Evolutionary conservation across 2,888 invertebrate genomes (phyloP).

Genomic region (Dromius quadrimaculatus): DNA sequence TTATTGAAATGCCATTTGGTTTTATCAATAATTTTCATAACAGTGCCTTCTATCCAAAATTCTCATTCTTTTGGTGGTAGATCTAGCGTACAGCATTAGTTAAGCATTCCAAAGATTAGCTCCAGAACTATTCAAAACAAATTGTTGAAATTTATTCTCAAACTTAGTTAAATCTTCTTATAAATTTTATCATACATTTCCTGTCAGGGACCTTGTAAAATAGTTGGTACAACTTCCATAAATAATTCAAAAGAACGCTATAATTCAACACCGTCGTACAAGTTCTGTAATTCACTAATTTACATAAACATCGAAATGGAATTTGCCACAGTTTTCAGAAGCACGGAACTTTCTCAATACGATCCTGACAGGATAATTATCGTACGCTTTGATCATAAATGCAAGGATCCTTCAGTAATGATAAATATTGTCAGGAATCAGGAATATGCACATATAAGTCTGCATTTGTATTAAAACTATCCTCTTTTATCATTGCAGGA

Average conservation of each 20-base stretch:
- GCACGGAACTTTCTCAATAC: slow-evolving; percentile 32
- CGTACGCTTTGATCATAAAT: background rate
- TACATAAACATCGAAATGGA: slow-evolving; percentile 48
- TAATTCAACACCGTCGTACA: slow-evolving; percentile 26
- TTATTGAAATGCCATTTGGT: background rate
- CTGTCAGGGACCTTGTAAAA: slow-evolving; percentile 29
- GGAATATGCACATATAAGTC: background rate
- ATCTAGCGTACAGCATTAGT: background rate
- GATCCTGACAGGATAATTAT: slow-evolving; percentile 19
- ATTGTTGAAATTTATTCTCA: slow-evolving; percentile 24
- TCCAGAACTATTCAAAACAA: slow-evolving; percentile 12
- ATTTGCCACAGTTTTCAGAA: slow-evolving; percentile 28
- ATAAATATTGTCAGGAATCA: slow-evolving; percentile 1
- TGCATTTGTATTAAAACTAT: slow-evolving; percentile 14
- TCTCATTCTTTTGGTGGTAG: background rate
- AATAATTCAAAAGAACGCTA: slow-evolving; percentile 47
- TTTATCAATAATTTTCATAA: background rate
- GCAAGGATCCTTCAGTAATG: background rate
- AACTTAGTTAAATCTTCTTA: slow-evolving; percentile 24
- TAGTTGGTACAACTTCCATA: slow-evolving; percentile 36
- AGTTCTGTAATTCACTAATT: slow-evolving; percentile 44
- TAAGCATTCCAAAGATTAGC: background rate
- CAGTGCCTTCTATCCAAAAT: no score
- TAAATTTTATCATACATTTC: slow-evolving; percentile 22
- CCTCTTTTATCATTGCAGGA: slow-evolving; percentile 17